Percentiles rank a stretch among this genome's conserved stretches.
These are phyloP conservation scores for Notothenia coriiceps DNA, from an alignment of 2,113 vertebrate species.

Conservation along the genomic window DNA sequence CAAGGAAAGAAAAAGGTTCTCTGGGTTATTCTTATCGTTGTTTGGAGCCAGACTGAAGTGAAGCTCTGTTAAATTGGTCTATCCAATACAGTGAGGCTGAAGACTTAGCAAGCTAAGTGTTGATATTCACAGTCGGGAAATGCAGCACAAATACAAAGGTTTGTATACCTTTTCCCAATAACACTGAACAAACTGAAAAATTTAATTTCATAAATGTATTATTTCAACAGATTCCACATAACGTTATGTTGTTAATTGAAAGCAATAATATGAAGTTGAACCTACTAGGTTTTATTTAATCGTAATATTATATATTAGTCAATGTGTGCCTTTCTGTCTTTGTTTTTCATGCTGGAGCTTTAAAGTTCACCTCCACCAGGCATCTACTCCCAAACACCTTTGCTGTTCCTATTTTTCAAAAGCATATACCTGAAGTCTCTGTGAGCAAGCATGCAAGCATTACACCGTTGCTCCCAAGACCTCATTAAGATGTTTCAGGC, in stretches of 20 bases:
- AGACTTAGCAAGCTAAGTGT: constrained; percentile 9
- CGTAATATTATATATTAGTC: not conserved
- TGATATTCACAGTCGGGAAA: constrained; percentile 18
- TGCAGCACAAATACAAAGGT: not conserved
- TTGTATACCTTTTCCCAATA: not conserved
- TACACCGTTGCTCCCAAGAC: constrained; percentile 11
- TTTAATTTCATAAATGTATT: no score
- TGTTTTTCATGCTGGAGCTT: not conserved
- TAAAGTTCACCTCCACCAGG: not conserved
- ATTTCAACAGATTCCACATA: no score
- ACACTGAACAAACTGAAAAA: no score
- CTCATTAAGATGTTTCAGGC: constrained; percentile 12
- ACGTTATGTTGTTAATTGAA: not conserved
- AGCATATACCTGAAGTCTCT: not conserved
- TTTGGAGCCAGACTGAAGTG: constrained; percentile 46
- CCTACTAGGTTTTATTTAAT: no score
- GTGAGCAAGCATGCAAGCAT: not conserved
- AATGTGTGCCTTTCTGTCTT: not conserved
- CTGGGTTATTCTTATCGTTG: constrained; percentile 54
- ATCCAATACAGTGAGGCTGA: constrained; percentile 23
- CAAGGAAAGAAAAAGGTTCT: constrained; percentile 53
- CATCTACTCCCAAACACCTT: not conserved
- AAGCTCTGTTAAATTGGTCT: constrained; percentile 51
- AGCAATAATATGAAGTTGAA: not conserved
- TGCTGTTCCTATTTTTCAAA: not conserved